Base-by-base conservation (phyloP, 64 coral and sea anemone species). In the Pocillopora damicornis region DNA sequence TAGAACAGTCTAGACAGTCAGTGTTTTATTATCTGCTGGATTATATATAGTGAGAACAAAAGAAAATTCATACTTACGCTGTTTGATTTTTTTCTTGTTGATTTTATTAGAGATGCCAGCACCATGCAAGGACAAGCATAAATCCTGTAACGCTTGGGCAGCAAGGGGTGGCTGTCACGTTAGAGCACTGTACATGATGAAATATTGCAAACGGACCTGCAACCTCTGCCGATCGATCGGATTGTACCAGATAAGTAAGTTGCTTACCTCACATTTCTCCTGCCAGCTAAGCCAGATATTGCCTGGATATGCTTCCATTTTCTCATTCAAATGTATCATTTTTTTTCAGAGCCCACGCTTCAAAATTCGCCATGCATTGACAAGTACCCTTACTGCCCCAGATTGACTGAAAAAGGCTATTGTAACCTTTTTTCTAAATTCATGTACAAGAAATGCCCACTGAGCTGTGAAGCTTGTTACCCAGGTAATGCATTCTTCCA, bases 151-250 rank as follows among this genome's bases (percentile, higher is more conserved):
- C 11, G 62, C 59, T 8, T 86, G 89, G 89, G 73, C 80, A 5
- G 23, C 25, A 4, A 60, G 51, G 11, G 79, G 81, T 26, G 35
- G 86, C 37, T 91, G 89, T 60, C 81, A 86, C 58, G 67, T 63
- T 9, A 91, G 35, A 66, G 59, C 89, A 17, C 37, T 68, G 13
- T 91, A 86, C 68, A 91, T 91, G 89, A 75, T 91, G 17, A 76
- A 75, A 59, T 42, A 83, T 62, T 91, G 89, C 59, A 59, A 59
- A 57, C 60, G 35, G 73, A 76, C 57, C 23, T 91, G 89, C 38
- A 75, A 82, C 36, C 75, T 91, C 17, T 91, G 89, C 34, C 22
- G 30, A 36, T 68, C 26, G 62, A 20, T 22, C 5, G 81, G 81
- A 85, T 26, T 85, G 51, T 85, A 85, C 38, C 63, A 85, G 35